Evolutionary conservation across 1,140 invertebrate species (phyloP).

Genomic region (Piezodorus guildinii): DNA sequence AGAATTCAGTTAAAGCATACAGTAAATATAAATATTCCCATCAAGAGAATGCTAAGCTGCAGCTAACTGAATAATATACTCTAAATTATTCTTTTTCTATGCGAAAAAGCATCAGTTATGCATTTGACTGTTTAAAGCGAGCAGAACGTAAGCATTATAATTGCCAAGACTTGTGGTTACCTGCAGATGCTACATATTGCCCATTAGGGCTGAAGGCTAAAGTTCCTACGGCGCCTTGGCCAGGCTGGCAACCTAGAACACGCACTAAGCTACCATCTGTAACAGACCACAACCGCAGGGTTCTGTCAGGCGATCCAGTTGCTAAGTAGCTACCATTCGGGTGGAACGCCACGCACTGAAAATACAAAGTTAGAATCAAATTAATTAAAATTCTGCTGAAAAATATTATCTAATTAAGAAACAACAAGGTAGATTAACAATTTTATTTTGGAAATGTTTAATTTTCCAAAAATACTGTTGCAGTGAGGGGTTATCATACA

Average conservation of each 20-base stretch:
- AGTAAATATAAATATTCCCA: no score
- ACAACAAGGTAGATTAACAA: no score
- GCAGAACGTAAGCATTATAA: background rate
- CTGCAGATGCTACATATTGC: slow-evolving; percentile 52
- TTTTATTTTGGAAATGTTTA: no score
- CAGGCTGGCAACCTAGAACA: slow-evolving; percentile 46
- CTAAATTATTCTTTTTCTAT: no score
- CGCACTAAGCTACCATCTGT: slow-evolving; percentile 47
- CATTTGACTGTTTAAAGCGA: background rate
- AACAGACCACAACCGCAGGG: slow-evolving; percentile 60
- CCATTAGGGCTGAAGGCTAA: slow-evolving; percentile 60
- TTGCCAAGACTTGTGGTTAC: slow-evolving; percentile 32
- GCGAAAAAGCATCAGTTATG: no score
- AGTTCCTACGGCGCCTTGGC: slow-evolving; percentile 41
- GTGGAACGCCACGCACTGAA: slow-evolving; percentile 64
- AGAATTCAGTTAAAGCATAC: no score
- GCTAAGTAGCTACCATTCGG: slow-evolving; percentile 70
- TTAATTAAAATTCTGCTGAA: no score
- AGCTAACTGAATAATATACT: no score
- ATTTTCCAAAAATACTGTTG: no score
- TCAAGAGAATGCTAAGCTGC: no score
- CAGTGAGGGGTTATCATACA: no score
- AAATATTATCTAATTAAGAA: no score
- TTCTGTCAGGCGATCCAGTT: slow-evolving; percentile 63
- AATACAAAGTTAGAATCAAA: slow-evolving; percentile 27